Percentiles rank a stretch among this genome's conserved stretches.
phyloP scores from a whole-genome alignment of 2,797 vertebrate genomes.

The Pseudochirops cupreus region DNA sequence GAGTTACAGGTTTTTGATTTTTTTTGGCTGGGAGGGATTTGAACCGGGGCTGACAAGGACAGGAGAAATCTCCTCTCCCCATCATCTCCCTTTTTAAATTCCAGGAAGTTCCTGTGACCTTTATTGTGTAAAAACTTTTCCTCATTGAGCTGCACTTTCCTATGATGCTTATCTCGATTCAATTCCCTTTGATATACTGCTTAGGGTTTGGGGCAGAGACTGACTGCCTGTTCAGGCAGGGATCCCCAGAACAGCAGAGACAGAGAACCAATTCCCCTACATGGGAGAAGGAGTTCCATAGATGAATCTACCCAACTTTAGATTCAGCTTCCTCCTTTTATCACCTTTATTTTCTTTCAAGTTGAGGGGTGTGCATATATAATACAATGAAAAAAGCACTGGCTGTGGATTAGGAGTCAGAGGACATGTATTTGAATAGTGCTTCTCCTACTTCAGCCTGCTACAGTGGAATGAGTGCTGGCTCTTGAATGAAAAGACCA shows the following conservation, averaged over 20 bases:
- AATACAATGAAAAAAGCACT: neutral
- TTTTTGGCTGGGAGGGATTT: neutral
- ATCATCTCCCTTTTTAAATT: constrained; percentile 27
- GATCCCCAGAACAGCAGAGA: neutral
- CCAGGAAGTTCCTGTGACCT: constrained; percentile 44
- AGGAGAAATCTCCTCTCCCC: neutral
- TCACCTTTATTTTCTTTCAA: neutral
- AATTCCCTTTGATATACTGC: neutral
- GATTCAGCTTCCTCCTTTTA: neutral
- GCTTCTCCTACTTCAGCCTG: neutral
- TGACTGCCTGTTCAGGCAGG: too few relatives aligned
- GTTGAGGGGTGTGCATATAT: neutral
- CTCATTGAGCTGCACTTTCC: constrained; percentile 27
- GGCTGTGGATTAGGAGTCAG: neutral
- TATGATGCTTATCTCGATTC: constrained; percentile 9
- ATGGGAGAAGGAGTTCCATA: fast-evolving
- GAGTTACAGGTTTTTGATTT: neutral
- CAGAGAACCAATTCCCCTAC: constrained; percentile 13
- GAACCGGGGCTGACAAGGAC: constrained; percentile 4
- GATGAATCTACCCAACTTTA: neutral
- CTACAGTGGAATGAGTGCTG: neutral
- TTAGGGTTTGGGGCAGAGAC: neutral
- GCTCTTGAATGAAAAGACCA: neutral
- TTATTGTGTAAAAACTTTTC: constrained; percentile 11
- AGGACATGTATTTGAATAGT: neutral